Evolutionary conservation across 35 echinoderm and acorn worm genomes (phyloP).

Genomic region (Ptychodera flava): DNA sequence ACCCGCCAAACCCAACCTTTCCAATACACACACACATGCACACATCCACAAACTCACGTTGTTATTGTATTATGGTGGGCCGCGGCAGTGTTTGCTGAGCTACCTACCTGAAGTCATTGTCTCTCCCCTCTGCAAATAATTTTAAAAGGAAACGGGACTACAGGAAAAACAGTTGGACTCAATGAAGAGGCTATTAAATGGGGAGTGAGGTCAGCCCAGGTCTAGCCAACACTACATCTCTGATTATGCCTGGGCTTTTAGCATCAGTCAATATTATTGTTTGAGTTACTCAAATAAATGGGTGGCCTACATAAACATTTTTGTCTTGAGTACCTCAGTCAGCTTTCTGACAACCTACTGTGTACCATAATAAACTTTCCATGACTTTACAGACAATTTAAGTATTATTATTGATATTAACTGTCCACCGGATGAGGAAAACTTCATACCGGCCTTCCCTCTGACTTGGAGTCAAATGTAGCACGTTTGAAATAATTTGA

Average conservation of each 20-base stretch:
- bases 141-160: neutral
- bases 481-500: neutral
- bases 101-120: neutral
- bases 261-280: neutral
- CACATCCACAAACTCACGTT: too few relatives aligned
- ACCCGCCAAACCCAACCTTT: too few relatives aligned
- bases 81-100: neutral
- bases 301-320: neutral
- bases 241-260: neutral
- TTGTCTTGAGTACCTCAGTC: neutral
- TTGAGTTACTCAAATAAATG: conserved; percentile 2
- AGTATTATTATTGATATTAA: neutral
- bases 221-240: neutral
- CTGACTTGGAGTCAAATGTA: too few relatives aligned
- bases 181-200: neutral
- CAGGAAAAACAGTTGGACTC: neutral
- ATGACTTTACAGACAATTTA: neutral
- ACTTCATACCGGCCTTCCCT: too few relatives aligned
- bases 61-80: too few relatives aligned
- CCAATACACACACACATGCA: too few relatives aligned
- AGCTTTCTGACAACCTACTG: neutral
- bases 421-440: too few relatives aligned
- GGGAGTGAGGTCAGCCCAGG: neutral
- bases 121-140: neutral
- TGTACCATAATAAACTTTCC: neutral